Evolutionary conservation across 2,113 vertebrate genomes (phyloP).

Genomic region (Sakesphorus luctuosus): DNA sequence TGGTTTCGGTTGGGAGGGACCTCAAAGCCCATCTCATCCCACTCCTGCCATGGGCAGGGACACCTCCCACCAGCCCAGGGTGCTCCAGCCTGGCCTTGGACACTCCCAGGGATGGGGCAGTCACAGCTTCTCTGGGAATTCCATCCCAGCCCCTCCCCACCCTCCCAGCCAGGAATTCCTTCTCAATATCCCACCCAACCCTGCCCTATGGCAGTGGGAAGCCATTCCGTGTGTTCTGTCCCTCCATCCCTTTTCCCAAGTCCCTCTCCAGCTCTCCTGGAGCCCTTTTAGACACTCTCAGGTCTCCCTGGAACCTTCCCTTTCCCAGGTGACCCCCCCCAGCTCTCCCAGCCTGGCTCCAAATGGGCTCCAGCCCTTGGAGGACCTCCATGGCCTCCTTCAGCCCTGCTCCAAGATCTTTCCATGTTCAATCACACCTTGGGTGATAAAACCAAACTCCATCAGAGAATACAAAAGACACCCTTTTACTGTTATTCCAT

Average conservation of each 20-base stretch:
- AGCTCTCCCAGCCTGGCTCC: background rate
- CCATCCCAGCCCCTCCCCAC: background rate
- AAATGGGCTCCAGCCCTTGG: background rate
- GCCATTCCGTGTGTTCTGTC: background rate
- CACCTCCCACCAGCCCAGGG: rapidly evolving
- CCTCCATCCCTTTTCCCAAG: background rate
- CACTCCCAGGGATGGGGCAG: background rate
- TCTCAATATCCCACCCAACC: background rate
- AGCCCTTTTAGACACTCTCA: background rate
- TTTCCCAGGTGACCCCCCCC: background rate
- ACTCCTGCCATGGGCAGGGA: background rate
- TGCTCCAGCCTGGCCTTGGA: rapidly evolving
- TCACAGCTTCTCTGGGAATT: background rate
- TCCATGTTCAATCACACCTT: rapidly evolving
- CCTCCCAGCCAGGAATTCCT: background rate
- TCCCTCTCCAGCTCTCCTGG: background rate
- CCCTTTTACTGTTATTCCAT: background rate
- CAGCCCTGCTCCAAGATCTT: background rate
- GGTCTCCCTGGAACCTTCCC: background rate
- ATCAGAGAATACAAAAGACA: background rate
- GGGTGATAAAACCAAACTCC: background rate
- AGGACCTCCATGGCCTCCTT: background rate
- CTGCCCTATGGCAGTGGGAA: background rate
- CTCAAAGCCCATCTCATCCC: background rate
- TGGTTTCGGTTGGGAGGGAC: background rate